Evolutionary conservation across 2,113 vertebrate species (phyloP), one percentile per base, ranked within the genome.

Genomic region (Zosterops borbonicus): DNA sequence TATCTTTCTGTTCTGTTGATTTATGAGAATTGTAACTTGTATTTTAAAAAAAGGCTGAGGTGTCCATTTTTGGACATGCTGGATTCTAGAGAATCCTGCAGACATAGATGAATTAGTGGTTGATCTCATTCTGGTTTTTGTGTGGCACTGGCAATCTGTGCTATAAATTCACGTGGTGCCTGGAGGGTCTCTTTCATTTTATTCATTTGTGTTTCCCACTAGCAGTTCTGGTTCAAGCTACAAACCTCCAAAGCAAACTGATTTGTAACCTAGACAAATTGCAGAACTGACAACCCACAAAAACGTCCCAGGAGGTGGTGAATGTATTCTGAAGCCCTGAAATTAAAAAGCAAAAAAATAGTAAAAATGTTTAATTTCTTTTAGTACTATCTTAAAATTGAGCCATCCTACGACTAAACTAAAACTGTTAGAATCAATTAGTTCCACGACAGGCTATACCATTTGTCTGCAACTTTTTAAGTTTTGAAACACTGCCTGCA

Each of bases 241-340:
- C 85, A 92, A 89, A 74, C 64, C 71, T 93, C 64, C 88, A 94
- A 86, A 96, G 60, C 68, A 93, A 96, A 96, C 64, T 44, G 22
- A 87, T 92, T 89, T 79, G 69, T 81, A 92, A 89, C 73, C 37
- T 41, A 83, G 85, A 87, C 64, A 87, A 89, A 84, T 15, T 68
- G 85, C 53, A 41, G 41, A 83, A 70, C 31, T 89, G 83, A 71
- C 15, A 78, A 27, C 20, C 29, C 64, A 64, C 37, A 56, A 47
- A 86, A 75, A 69, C 19, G 76, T 69, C 56, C 44, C 41, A 49
- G 83, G 60, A 81, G 83, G 69, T 27, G 28, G 31, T 44, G 41
- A 90, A 67, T 29, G 25, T 78, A 56, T 88, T 86, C 52, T 35
- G 28, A 83, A 90, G 28, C n/a, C 16, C n/a, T 87, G 60, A 75